Percentiles rank a stretch among this genome's conserved stretches.
These are phyloP conservation scores for Myoxocephalus aenaeus DNA, from an alignment of 2,797 vertebrate species.

Conservation along the genomic window DNA sequence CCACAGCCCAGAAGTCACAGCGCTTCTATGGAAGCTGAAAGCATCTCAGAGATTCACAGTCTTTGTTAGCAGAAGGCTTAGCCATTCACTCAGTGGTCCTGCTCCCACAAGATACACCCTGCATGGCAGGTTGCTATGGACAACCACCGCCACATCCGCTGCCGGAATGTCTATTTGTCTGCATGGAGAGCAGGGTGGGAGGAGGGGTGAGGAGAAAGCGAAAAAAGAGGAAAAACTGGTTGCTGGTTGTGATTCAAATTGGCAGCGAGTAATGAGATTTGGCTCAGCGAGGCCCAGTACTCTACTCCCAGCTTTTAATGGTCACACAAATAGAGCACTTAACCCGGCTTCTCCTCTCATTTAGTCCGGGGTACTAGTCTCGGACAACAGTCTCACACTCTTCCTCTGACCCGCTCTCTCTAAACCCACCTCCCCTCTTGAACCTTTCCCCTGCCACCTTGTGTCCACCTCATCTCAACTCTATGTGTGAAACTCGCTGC, in stretches of 20 bases:
- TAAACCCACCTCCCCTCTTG: slow-evolving; percentile 53
- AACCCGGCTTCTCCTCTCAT: slow-evolving; percentile 74
- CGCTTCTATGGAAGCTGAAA: slow-evolving; percentile 76
- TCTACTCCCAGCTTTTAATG: slow-evolving; percentile 71
- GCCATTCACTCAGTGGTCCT: slow-evolving; percentile 79
- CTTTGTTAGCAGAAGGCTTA: slow-evolving; percentile 81
- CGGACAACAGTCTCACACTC: slow-evolving; percentile 72
- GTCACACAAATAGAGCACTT: slow-evolving; percentile 78
- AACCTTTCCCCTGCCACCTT: slow-evolving; percentile 54
- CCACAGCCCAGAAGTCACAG: slow-evolving; percentile 79
- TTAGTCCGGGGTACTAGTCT: slow-evolving; percentile 67
- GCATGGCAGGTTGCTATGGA: slow-evolving; percentile 79
- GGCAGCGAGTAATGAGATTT: slow-evolving; percentile 75
- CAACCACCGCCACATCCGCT: slow-evolving; percentile 76
- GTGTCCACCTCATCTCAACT: slow-evolving; percentile 48
- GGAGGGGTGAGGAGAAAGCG: slow-evolving; percentile 56
- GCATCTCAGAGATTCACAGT: slow-evolving; percentile 75
- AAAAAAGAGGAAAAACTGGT: slow-evolving; percentile 50
- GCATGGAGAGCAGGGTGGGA: slow-evolving; percentile 55
- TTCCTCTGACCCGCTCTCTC: slow-evolving; percentile 61
- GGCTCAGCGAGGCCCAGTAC: slow-evolving; percentile 53
- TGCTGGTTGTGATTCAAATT: slow-evolving; percentile 73
- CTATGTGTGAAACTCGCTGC: slow-evolving; percentile 69
- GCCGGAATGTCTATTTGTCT: slow-evolving; percentile 76
- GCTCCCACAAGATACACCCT: slow-evolving; percentile 81